phyloP scores from a whole-genome alignment of 2,888 invertebrate genomes.

The Yponomeuta malinellus region DNA sequence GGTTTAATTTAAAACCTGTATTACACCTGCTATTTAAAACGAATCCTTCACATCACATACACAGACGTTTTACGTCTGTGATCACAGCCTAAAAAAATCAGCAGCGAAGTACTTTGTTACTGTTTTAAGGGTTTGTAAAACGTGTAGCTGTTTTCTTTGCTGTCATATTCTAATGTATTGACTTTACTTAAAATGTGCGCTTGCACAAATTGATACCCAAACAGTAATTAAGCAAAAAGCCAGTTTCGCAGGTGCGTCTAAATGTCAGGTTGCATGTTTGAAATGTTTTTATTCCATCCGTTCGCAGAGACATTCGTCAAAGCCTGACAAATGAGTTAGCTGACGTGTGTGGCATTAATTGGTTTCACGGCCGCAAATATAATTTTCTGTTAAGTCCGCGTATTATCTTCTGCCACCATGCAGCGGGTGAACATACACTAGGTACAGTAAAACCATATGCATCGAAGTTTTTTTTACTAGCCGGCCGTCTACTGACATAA shows the following conservation, averaged over 20 bases:
- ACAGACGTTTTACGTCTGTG: too few species aligned
- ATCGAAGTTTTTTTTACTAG: too few species aligned
- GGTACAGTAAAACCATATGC: neutral
- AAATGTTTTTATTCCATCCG: neutral
- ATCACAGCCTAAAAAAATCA: neutral
- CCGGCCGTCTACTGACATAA: too few species aligned
- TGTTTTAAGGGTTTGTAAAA: neutral
- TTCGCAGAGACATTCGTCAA: constrained; percentile 2
- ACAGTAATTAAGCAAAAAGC: constrained; percentile 10
- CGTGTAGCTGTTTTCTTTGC: neutral
- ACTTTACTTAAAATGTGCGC: neutral
- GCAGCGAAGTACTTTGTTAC: neutral
- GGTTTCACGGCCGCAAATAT: neutral
- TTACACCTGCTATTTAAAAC: constrained; percentile 3
- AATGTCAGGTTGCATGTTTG: constrained; percentile 5
- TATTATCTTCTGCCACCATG: neutral
- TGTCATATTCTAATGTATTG: neutral
- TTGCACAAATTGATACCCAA: constrained; percentile 8
- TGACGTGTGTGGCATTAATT: neutral
- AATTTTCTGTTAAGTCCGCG: neutral
- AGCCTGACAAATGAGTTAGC: constrained; percentile 5
- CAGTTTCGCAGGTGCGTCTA: constrained; percentile 6
- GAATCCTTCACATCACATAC: neutral
- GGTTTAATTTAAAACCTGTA: constrained; percentile 5
- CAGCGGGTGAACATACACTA: neutral